Evolutionary conservation across 2,888 invertebrate species (phyloP), one percentile per base, ranked within the genome.

Genomic region (Esperia sulphurella): DNA sequence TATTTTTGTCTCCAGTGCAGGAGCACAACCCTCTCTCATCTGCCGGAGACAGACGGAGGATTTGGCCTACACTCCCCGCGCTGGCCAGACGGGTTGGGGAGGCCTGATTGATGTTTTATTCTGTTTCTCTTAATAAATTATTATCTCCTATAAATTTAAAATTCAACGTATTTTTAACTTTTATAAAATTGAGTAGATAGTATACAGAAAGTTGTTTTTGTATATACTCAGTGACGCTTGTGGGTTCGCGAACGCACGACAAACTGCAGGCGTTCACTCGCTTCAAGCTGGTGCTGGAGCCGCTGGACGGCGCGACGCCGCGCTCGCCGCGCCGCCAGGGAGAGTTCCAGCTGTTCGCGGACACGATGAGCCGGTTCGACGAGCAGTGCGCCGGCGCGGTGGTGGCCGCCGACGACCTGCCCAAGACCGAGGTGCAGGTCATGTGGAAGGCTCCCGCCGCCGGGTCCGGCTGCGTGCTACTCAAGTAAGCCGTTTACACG

Each of bases 391-490:
- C 95, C 28, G 96, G 97, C 73, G 94, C 97, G 0, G 92, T 98
- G 2, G 91, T 94, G 0, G 96, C 97, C 71, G 92, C 94, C 0
- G 95, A 95, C 54, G 93, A 94, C 63, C 87, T 94, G 47, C 93
- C 93, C 8, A 97, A 97, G 81, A 94, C 95, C 0, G 95, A 96
- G 71, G 92, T 97, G 8, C 94, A 95, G 71, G 95, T 97, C 54
- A 93, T 95, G 91, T 98, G 98, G 98, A 95, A 94, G 43, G 96
- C 98, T 10, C 98, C 98, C 0, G 92, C 93, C 10, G 85, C 94
- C 8, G 96, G 95, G 3, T 94, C 95, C 0, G 97, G 97, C 54
- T 98, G 98, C 75, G 94, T 97, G 35, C 91, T 94, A 29, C 93
- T 98, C 70, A 96, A 95, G 93, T 95, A 76, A 86, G 82, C 74